Evolutionary conservation across 2,797 vertebrate species (phyloP).

Genomic region (Chelon labrosus): DNA sequence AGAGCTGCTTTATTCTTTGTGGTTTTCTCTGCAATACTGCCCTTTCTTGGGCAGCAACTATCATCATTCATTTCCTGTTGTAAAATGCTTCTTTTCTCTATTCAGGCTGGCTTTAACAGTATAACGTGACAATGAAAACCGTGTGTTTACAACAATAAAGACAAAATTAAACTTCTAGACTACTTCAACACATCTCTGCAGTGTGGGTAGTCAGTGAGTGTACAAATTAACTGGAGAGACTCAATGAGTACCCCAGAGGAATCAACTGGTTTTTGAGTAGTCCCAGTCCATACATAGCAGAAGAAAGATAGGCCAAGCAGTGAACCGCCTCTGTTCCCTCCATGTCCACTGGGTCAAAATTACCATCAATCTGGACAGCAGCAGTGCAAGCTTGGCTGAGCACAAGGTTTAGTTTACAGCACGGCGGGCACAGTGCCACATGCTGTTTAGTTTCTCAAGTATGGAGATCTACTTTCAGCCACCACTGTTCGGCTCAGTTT

Average conservation of each 20-base stretch:
- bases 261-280: constrained; percentile 36
- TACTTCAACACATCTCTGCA: neutral
- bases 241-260: constrained; percentile 43
- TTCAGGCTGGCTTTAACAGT: neutral
- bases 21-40: neutral
- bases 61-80: neutral
- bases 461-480: constrained; percentile 52
- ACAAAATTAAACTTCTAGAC: constrained; percentile 12
- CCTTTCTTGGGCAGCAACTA: neutral
- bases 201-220: neutral
- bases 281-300: neutral
- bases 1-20: neutral
- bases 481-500: constrained; percentile 8
- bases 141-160: no score
- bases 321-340: constrained; percentile 41
- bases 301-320: constrained; percentile 43
- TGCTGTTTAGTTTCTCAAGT: constrained; percentile 33
- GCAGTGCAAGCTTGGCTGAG: constrained; percentile 64
- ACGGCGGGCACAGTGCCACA: constrained; percentile 40
- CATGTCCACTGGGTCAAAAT: constrained; percentile 50
- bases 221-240: constrained; percentile 19
- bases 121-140: no score
- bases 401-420: constrained; percentile 74
- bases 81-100: no score
- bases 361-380: constrained; percentile 71